Percentiles rank a stretch among this genome's conserved stretches.
These are phyloP conservation scores for Eciton burchellii DNA, from an alignment of 1,140 invertebrate genomes.

Conservation along the genomic window DNA sequence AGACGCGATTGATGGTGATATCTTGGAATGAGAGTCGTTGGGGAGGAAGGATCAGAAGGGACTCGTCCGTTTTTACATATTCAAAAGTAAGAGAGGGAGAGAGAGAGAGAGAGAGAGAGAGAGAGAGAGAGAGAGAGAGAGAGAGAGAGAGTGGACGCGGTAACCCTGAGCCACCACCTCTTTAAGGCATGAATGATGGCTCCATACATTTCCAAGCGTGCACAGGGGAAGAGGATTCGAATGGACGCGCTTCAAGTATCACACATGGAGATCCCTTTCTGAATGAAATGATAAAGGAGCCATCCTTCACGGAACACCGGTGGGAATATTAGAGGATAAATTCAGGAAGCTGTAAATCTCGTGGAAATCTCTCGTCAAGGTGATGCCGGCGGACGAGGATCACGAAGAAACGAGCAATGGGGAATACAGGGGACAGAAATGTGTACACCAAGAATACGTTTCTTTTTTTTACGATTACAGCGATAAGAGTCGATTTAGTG, in stretches of 20 bases:
- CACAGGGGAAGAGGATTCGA: slow-evolving; percentile 5
- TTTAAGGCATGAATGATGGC: slow-evolving; percentile 17
- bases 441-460: slow-evolving; percentile 5
- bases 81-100: not conserved
- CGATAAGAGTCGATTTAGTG: not conserved
- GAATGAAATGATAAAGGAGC: slow-evolving; percentile 62
- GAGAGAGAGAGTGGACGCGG: too few relatives aligned
- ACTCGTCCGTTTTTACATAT: slow-evolving; percentile 29
- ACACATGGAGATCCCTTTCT: slow-evolving; percentile 20
- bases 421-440: not conserved
- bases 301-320: slow-evolving; percentile 36
- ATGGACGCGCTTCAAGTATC: slow-evolving; percentile 13
- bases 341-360: slow-evolving; percentile 67
- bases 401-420: not conserved
- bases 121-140: not conserved
- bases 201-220: slow-evolving; percentile 34
- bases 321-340: slow-evolving; percentile 54
- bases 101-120: not conserved
- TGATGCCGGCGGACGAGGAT: slow-evolving; percentile 13
- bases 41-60: not conserved
- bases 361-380: slow-evolving; percentile 49
- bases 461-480: slow-evolving; percentile 18
- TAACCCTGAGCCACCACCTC: not conserved
- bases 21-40: slow-evolving; percentile 13
- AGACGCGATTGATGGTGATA: slow-evolving; percentile 2